Evolutionary conservation across 2,888 invertebrate species (phyloP), one percentile per base, ranked within the genome.

Genomic region (Pseudococcus longispinus): DNA sequence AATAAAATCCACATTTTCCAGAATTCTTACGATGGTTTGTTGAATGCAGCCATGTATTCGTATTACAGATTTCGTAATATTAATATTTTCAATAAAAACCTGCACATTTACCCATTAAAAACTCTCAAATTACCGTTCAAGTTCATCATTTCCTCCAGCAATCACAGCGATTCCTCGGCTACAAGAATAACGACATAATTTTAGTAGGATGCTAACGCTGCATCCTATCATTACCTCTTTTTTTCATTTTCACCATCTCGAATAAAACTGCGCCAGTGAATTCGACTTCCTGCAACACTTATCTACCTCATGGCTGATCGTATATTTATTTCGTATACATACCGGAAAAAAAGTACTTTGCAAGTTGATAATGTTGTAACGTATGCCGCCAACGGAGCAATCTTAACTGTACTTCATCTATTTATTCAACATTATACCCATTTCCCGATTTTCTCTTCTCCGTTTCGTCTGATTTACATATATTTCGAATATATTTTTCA

Each of bases 401-500:
- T 60, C 60, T 15, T 60, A 23, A 23, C 60, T 23, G 60, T 60
- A 60, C 60, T 60, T 60, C 60, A 60, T 60, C 60, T 60, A 60
- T 60, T 60, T 60, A 60, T 60, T 60, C 60, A 60, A 23, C 60
- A 60, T 60, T 60, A 60, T 60, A 60, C 23, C 60, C 60, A 60
- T 60, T 60, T 60, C 60, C 60, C 60, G 60, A 60, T 60, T 60
- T 60, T 23, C 60, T 60, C 60, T 60, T 60, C 60, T 60, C 60
- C 60, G 23, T 60, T 60, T 60, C 60, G 23, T 60, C 60, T 60
- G 60, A 60, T 60, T 60, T 60, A 60, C 60, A 60, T 60, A 60
- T 60, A 60, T 60, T 60, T 60, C 60, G 60, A 60, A 60, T 60
- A 60, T 60, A 60, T 60, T 60, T 60, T 60, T 60, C 60, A 60